These are phyloP conservation scores for Polyergus mexicanus DNA, from an alignment of 1,140 invertebrate genomes.

Conservation along the genomic window DNA sequence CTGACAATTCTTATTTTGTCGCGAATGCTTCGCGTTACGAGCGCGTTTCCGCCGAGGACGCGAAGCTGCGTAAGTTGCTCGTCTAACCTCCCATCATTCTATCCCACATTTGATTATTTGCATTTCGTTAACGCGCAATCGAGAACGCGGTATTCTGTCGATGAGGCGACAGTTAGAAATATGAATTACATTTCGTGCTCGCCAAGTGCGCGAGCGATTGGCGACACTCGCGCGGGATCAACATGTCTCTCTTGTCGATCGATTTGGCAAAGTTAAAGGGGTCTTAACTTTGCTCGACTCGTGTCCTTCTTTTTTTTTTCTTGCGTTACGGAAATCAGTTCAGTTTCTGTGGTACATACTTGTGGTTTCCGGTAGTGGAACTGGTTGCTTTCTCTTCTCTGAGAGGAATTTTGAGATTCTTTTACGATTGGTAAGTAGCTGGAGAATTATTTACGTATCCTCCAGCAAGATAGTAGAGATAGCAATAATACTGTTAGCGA, in stretches of 20 bases:
- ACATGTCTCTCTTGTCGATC: slow-evolving; percentile 32
- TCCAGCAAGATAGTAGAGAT: slow-evolving; percentile 51
- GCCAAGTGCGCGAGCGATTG: neutral
- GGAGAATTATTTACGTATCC: slow-evolving; percentile 49
- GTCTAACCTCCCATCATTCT: neutral
- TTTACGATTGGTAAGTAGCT: slow-evolving; percentile 73
- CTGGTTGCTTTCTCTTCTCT: slow-evolving; percentile 6
- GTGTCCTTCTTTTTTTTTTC: slow-evolving; percentile 17
- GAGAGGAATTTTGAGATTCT: slow-evolving; percentile 51
- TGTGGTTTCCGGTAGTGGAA: slow-evolving; percentile 67
- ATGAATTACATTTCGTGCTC: neutral
- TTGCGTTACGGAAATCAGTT: slow-evolving; percentile 28
- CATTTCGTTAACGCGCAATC: too few relatives aligned
- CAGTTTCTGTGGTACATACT: slow-evolving; percentile 67
- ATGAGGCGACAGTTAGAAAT: neutral
- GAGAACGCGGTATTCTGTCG: too few relatives aligned
- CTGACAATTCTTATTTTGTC: too few relatives aligned
- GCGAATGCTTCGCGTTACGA: too few relatives aligned
- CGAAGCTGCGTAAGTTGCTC: too few relatives aligned
- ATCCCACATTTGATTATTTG: neutral
- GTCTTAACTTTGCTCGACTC: slow-evolving; percentile 67
- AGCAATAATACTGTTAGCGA: neutral
- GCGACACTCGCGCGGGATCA: neutral
- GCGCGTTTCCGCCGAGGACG: too few relatives aligned
- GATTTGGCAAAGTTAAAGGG: slow-evolving; percentile 66